phyloP scores from a whole-genome alignment of 2,797 vertebrate genomes.

The Macropus fuliginosus region DNA sequence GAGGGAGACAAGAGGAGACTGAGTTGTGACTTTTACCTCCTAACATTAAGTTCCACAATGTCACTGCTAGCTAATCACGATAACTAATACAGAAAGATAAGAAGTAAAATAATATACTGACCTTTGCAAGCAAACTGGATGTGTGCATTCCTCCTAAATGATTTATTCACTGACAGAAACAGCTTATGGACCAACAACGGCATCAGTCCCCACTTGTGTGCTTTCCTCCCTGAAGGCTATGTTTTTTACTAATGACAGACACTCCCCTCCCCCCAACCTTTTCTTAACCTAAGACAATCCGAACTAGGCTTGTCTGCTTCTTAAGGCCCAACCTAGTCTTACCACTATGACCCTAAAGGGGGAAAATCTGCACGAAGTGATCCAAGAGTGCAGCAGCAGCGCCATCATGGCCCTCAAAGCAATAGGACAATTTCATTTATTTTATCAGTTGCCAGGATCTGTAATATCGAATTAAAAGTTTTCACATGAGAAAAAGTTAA shows the following conservation, averaged over 20 bases:
- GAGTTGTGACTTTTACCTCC: conserved; percentile 64
- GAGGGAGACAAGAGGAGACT: conserved; percentile 43
- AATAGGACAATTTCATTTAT: conserved; percentile 51
- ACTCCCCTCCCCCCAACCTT: conserved; percentile 21
- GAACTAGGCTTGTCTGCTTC: conserved; percentile 26
- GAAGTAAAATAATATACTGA: conserved; percentile 54
- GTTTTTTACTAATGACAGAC: conserved; percentile 18
- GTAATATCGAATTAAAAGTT: conserved; percentile 53
- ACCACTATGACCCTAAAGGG: conserved; percentile 13
- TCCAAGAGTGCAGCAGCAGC: not conserved
- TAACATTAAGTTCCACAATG: conserved; percentile 24
- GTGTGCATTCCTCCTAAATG: conserved; percentile 21
- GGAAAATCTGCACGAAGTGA: conserved; percentile 13
- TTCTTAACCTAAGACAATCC: conserved; percentile 28
- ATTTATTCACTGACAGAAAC: conserved; percentile 40
- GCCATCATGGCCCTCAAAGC: conserved; percentile 44
- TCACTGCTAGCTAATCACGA: conserved; percentile 50
- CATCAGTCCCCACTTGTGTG: not conserved
- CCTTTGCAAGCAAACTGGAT: conserved; percentile 41
- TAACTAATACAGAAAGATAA: conserved; percentile 47
- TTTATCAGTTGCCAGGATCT: conserved; percentile 57
- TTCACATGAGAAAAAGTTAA: conserved; percentile 61
- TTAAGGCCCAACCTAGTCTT: conserved; percentile 32
- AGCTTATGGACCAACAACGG: not conserved
- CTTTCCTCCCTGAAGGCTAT: not conserved